Base-by-base conservation (phyloP, 2,797 vertebrate genomes). In the Otus scops region DNA sequence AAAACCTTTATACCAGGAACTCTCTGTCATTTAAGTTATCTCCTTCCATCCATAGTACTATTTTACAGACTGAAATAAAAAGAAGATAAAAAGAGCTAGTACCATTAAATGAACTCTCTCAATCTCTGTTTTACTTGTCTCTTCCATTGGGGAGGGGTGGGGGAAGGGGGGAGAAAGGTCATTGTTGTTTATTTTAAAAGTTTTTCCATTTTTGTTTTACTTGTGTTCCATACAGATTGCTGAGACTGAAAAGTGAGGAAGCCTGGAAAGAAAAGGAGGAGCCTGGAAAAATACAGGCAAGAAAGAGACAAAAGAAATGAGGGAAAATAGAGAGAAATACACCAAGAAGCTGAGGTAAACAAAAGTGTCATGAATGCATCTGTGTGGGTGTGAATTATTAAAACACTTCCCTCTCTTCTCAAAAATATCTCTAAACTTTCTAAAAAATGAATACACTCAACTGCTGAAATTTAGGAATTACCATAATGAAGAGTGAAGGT, bases 21-120 rank as follows among this genome's bases (percentile, higher is more conserved):
- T 24, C 28, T 91, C 21, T 78, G 34, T 89, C 79, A 81, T 89
- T 75, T 92, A 67, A 77, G 32, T 92, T 87, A 76, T 87, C 28
- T 85, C 34, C 45, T 92, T 95, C 81, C 22, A 74, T 75, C 68
- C 41, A 53, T 32, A 78, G 63, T 79, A 39, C 47, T 81, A 11
- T 63, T 92, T 93, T 95, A 87, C 28, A 85, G 74, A 67, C 70
- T 79, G 68, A 92, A 82, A 86, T 92, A 91, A 88, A 93, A 88
- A 84, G 38, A 32, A 93, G 69, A 84, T 88, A 90, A 90, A 93
- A 90, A 81, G 76, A 79, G 10, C 54, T 65, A 21, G 23, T 45
- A 43, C 47, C 28, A 68, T 84, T 79, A 86, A 51, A 70, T 89
- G 86, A 94, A 87, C 56, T 57, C 63, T 68, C 47, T 87, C 63